Base-by-base conservation (phyloP, 2,888 invertebrate species). In the Chelonus formosanus region DNA sequence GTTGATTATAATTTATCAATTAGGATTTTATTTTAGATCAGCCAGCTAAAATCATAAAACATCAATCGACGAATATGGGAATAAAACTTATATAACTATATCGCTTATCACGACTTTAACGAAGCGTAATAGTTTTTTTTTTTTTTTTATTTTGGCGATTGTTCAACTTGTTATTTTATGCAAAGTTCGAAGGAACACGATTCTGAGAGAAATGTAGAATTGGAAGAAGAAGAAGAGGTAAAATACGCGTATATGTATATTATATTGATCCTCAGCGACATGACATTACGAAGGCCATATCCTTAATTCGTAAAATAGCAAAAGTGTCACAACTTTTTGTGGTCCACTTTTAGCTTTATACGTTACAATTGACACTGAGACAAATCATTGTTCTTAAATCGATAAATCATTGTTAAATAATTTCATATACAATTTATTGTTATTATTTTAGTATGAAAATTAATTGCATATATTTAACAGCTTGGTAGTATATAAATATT, bases 281-380 rank as follows among this genome's bases (percentile, higher is more conserved):
- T 70, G 72, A 69, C 71, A 68, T 70, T 70, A 69, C 64, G 64
- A 73, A 73, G 66, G 75, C 73, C 74, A 73, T 74, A 72, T 74
- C 74, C 70, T 73, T 71, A 70, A 67, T 54, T 70, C 55, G 68
- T 70, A 70, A 52, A 63, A 60, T 70, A 56, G 61, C 58, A 65
- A 68, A 70, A 63, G 63, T 56, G 63, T 65, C 53, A 57, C 57
- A 5, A 32, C 6, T 35, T 34, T 34, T 45, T 58, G 34, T 47
- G 50, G 52, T 34, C 44, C 53, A 32, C 52, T 43, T 53, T 53
- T 31, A 10, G 45, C 36, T 10, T 53, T n/a, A 43, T 61, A 53
- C 8, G 7, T 5, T 20, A 20, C 54, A 54, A 6, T 40, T 40
- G 6, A 40, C 6, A 40, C 40, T 40, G 40, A 40, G 40, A 40